Evolutionary conservation across 2,797 vertebrate species (phyloP), one percentile per base, ranked within the genome.

Genomic region (Morus bassanus): DNA sequence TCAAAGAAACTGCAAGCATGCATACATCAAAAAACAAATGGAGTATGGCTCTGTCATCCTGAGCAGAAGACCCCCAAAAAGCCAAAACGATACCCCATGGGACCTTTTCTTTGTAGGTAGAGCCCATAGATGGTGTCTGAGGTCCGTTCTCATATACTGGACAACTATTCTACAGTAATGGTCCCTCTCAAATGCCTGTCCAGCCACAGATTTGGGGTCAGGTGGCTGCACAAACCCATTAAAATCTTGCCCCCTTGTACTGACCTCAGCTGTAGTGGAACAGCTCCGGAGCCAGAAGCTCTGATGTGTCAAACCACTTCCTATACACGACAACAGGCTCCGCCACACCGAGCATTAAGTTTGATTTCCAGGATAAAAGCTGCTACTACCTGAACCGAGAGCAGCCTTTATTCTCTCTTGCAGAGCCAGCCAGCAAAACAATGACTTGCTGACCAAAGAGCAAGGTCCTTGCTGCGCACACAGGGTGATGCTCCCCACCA

Each of bases 271-370:
- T 91, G 64, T 46, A 77, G 75, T 37, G 65, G 69, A 84, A 89
- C 72, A 81, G 37, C 69, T 72, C 84, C 78, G 78, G 65, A 94
- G 68, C 21, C 72, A 77, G 82, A 35, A 85, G 76, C 75, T 90
- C 86, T 93, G 94, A 93, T 96, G 88, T 96, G 82, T 95, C 84
- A 96, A 96, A 96, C 94, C 96, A 96, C 96, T 96, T 97, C 96
- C 96, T 97, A 65, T 67, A 75, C 18, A 33, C 0, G 3, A 28
- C 9, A 11, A 69, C 84, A 92, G 0, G 4, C 74, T 87, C 60
- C 0, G 2, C 72, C 51, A 50, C 81, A 8, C 28, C 1, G 14
- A 93, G 85, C 93, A n/a, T 5, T 3, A 33, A 28, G 69, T 61
- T 86, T 81, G 85, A 85, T 94, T 97, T 97, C 96, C 96, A 91